Evolutionary conservation across 1,140 invertebrate genomes (phyloP), one percentile per base, ranked within the genome.

Genomic region (Pararge aegeria): DNA sequence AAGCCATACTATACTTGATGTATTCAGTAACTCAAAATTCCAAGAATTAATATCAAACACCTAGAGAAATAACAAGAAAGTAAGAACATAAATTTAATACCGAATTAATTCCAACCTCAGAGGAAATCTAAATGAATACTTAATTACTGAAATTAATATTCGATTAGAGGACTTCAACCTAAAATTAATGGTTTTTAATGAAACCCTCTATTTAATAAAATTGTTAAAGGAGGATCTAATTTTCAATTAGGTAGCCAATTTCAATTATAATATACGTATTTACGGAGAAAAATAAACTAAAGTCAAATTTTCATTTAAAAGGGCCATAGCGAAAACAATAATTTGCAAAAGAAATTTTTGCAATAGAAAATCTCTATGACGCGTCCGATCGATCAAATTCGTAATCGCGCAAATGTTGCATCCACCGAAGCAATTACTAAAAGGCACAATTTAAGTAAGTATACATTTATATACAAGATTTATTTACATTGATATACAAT

Each of bases 111-210:
- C 16, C n/a, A 15, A 16, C 38, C 38, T 18, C 13, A 42, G 38
- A 16, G 38, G 38, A 42, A 42, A 40, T 40, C 37, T 40, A 40
- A 40, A 42, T 42, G 38, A 42, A 15, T 40, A 40, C 16, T 42
- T 15, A 42, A 42, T 16, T 42, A 42, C 13, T 15, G 13, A 42
- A 42, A 42, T 15, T 42, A 42, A 42, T 42, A 18, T 42, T 42
- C 38, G 38, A 42, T 42, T 42, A 42, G 5, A 9, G 13, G 9
- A 15, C 13, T 15, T 16, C 3, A 42, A 42, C 38, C n/a, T 12
- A 34, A 34, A 34, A 34, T 34, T 34, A 34, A 34, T 42, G 38
- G 5, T 6, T 15, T 42, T 42, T 42, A 18, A 40, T 15, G 37
- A 40, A 40, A 16, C 37, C 16, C n/a, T 40, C 16, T 15, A 42